These are phyloP conservation scores for Hozukius guyotensis DNA, from an alignment of 2,797 vertebrate genomes.

Conservation along the genomic window DNA sequence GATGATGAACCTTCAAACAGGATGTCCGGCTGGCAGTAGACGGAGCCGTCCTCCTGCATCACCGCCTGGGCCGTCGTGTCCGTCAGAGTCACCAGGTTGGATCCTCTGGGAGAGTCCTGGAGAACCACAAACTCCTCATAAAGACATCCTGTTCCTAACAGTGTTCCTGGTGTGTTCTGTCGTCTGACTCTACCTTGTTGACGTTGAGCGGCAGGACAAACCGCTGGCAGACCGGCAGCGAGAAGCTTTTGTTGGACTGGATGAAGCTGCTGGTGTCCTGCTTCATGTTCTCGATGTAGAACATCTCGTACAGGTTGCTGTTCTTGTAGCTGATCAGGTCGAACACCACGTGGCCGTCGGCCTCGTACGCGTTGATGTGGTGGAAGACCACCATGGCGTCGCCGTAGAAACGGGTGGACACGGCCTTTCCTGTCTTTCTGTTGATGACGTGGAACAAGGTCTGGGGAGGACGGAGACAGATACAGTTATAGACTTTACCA, in stretches of 20 bases:
- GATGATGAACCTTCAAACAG: conserved; percentile 83
- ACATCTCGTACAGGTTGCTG: conserved; percentile 89
- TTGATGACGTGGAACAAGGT: conserved; percentile 90
- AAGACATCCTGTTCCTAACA: neutral
- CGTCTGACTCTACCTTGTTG: conserved; percentile 75
- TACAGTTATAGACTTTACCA: no score
- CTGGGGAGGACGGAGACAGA: conserved; percentile 68
- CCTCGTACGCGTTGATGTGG: conserved; percentile 94
- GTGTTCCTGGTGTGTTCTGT: no score
- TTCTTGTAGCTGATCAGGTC: conserved; percentile 89
- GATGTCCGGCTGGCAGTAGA: conserved; percentile 86
- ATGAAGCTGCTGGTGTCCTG: conserved; percentile 59
- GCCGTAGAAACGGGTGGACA: conserved; percentile 78
- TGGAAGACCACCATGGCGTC: conserved; percentile 91
- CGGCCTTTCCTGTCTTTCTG: conserved; percentile 84
- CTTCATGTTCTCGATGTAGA: conserved; percentile 88
- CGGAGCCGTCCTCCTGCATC: conserved; percentile 82
- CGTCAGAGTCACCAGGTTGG: conserved; percentile 85
- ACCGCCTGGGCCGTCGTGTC: conserved; percentile 85
- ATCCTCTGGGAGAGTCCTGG: conserved; percentile 83
- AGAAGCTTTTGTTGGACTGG: conserved; percentile 58
- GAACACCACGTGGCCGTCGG: conserved; percentile 86
- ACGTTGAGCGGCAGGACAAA: conserved; percentile 87
- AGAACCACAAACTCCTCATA: neutral
- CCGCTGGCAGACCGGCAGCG: conserved; percentile 81